Base-by-base conservation (phyloP, 2,888 invertebrate genomes). In the Lithosia quadra region DNA sequence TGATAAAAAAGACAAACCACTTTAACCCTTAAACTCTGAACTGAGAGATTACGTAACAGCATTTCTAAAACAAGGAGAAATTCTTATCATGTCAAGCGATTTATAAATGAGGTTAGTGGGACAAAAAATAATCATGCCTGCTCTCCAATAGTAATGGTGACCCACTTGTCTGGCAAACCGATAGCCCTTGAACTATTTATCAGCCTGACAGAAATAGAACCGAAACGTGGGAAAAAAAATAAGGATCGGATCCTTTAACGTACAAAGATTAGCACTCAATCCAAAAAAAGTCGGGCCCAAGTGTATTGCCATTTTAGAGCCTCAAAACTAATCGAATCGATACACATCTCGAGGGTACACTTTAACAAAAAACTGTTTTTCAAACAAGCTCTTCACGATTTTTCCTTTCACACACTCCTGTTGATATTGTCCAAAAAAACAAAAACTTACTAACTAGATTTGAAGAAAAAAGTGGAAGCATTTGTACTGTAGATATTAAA, bases 111-210 rank as follows among this genome's bases (percentile, higher is more conserved):
- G 93, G 94, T 93, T 91, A 94, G 84, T 91, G 81, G 92, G 80
- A 82, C 92, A 91, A 90, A 93, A 92, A 92, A 90, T 83, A 82
- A 85, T 87, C 86, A 80, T 79, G 79, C 86, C 86, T 86, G 86
- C 81, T 86, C 86, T 86, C 85, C 85, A 81, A 85, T 61, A 86
- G 88, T 88, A 87, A 86, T 89, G 88, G 88, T 92, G 88, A 90
- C 91, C 91, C 87, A 91, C 86, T 90, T 90, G 88, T 86, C 83
- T 84, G 84, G 83, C 85, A 84, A 84, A 77, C 74, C 79, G 92
- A 93, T 93, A 92, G 88, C 91, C 91, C 88, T 88, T 92, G 91
- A 92, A 90, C 92, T 84, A 80, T 78, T 89, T 90, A 90, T 91
- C 91, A 75, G 64, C 63, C 69, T 76, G 75, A 77, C 79, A 67